A percentile compares a stretch with the other conserved stretches of the same genome.
These are phyloP conservation scores for Anaspis maculata DNA, from an alignment of 2,888 invertebrate species.

Conservation along the genomic window DNA sequence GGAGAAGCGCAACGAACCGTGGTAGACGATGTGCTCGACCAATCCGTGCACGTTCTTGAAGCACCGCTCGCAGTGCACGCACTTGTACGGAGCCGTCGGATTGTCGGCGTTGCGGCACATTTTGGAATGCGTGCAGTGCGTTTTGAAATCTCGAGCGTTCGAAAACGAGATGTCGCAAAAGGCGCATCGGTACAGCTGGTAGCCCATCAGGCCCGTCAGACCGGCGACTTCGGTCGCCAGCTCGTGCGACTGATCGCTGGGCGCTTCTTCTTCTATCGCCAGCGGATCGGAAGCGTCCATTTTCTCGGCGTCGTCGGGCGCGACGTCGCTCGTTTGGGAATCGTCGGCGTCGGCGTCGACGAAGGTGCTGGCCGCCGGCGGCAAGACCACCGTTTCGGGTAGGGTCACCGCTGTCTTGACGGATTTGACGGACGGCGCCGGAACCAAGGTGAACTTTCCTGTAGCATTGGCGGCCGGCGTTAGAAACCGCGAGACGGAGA, in stretches of 20 bases:
- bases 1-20: conserved; percentile 50
- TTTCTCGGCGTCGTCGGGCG: conserved; percentile 6
- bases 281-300: conserved; percentile 5
- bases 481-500: too few relatives aligned
- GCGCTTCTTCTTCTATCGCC: too few relatives aligned
- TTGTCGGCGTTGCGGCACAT: conserved; percentile 15
- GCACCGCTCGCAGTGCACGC: conserved; percentile 45
- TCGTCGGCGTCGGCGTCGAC: too few relatives aligned
- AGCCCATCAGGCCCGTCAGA: conserved; percentile 38
- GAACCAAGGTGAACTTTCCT: too few relatives aligned
- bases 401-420: too few relatives aligned
- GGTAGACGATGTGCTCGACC: conserved; percentile 51
- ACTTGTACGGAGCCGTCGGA: conserved; percentile 36
- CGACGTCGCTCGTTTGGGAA: too few relatives aligned
- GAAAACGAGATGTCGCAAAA: conserved; percentile 39
- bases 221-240: too few relatives aligned
- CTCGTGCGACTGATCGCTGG: too few relatives aligned
- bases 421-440: too few relatives aligned
- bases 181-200: conserved; percentile 48
- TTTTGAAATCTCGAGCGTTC: conserved; percentile 34
- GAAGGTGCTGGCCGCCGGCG: too few relatives aligned
- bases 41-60: conserved; percentile 43
- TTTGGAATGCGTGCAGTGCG: conserved; percentile 34
- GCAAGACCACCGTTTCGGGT: too few relatives aligned
- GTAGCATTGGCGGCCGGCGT: too few relatives aligned